phyloP scores from a whole-genome alignment of 2,888 invertebrate species.

The Drosophila buzzatii region DNA sequence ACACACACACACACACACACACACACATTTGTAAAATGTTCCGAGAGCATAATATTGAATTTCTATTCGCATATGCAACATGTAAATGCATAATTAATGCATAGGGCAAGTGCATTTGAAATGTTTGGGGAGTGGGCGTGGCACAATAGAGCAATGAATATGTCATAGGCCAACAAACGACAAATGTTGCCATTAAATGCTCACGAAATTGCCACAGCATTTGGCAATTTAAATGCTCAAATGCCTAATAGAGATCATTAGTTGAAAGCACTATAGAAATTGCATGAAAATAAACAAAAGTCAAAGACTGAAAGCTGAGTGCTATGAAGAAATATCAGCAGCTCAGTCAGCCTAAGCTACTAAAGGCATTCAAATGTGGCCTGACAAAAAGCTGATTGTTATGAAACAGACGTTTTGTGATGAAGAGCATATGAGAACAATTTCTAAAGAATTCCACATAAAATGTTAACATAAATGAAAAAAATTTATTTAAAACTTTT shows the following conservation, averaged over 20 bases:
- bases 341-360: too few relatives aligned
- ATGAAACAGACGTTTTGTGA: too few relatives aligned
- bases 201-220: slow-evolving; percentile 17
- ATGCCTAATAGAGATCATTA: slow-evolving; percentile 35
- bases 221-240: neutral
- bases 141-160: slow-evolving; percentile 40
- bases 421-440: too few relatives aligned
- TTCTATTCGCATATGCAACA: slow-evolving; percentile 60
- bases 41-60: slow-evolving; percentile 53
- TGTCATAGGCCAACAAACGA: slow-evolving; percentile 44
- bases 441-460: too few relatives aligned
- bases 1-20: slow-evolving; percentile 18
- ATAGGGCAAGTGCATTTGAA: slow-evolving; percentile 2
- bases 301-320: neutral
- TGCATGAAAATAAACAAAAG: neutral
- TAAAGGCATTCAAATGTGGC: neutral
- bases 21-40: slow-evolving; percentile 15
- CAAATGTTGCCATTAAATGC: slow-evolving; percentile 58
- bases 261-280: neutral
- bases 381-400: neutral
- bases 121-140: neutral
- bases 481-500: too few relatives aligned
- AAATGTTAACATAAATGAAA: too few relatives aligned
- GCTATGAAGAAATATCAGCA: neutral
- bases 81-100: slow-evolving; percentile 63